A percentile compares a stretch with the other conserved stretches of the same genome.
Evolutionary conservation across 2,888 invertebrate species (phyloP).

Genomic region (Hetaerina titia): DNA sequence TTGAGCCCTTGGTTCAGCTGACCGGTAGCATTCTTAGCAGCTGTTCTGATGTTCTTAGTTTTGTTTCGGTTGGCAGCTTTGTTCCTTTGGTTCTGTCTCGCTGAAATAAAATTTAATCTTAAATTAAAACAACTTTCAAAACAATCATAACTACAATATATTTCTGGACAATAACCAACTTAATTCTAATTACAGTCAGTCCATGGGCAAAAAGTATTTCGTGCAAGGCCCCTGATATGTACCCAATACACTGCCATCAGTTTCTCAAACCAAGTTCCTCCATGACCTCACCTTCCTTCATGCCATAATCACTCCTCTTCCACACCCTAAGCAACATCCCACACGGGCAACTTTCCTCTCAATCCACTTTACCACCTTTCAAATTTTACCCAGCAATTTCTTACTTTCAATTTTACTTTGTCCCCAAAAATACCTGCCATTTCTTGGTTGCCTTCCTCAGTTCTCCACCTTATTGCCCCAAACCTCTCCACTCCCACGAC

Average conservation of each 20-base stretch:
- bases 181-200: not conserved
- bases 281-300: too few species aligned
- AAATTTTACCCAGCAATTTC: too few species aligned
- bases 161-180: not conserved
- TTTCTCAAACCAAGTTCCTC: too few species aligned
- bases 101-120: not conserved
- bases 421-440: too few species aligned
- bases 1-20: constrained; percentile 75
- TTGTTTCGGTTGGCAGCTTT: constrained; percentile 75
- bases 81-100: constrained; percentile 69
- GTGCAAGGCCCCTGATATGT: too few species aligned
- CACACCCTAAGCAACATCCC: not conserved
- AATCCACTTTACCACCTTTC: too few species aligned
- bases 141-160: not conserved
- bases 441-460: too few species aligned
- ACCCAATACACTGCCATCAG: too few species aligned
- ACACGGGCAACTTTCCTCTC: too few species aligned
- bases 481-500: too few species aligned
- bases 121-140: not conserved
- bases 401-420: too few species aligned
- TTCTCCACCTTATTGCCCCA: too few species aligned
- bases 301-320: not conserved
- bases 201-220: not conserved
- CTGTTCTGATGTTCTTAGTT: constrained; percentile 76
- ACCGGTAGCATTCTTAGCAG: constrained; percentile 73